Conservation (phyloP, 1,140 invertebrate species). For the Orchesella cincta region DNA sequence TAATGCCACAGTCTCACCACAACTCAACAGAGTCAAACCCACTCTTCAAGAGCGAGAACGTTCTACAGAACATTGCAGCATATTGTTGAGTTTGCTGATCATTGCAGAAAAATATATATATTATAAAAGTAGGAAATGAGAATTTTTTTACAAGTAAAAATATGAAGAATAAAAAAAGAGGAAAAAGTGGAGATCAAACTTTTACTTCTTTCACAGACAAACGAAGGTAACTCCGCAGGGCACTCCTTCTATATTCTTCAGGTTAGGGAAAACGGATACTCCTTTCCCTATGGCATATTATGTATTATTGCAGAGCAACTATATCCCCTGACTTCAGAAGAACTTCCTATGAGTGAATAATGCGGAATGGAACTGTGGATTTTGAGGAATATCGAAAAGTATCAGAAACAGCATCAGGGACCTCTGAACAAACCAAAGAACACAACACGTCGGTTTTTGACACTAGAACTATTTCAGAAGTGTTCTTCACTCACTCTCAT, state of each 20-base stretch:
- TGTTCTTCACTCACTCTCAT: constrained; percentile 3
- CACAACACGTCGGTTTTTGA: constrained; percentile 21
- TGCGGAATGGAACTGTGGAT: not conserved
- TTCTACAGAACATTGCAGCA: no score
- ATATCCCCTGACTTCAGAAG: constrained; percentile 4
- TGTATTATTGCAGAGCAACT: not conserved
- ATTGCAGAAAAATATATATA: constrained; percentile 24
- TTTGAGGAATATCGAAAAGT: not conserved
- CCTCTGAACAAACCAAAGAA: constrained; percentile 19
- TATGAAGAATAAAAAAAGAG: not conserved
- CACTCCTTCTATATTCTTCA: constrained; percentile 18
- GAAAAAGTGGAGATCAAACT: constrained; percentile 20
- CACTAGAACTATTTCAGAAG: constrained; percentile 13
- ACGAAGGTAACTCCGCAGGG: constrained; percentile 26
- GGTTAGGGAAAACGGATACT: constrained; percentile 22
- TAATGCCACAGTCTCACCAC: no score
- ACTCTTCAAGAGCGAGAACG: no score
- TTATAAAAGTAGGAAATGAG: constrained; percentile 15
- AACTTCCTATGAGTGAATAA: not conserved
- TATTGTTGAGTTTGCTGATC: constrained; percentile 16
- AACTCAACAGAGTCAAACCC: no score
- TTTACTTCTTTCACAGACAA: constrained; percentile 20
- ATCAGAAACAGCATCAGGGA: constrained; percentile 7
- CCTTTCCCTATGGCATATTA: no score
- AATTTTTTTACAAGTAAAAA: constrained; percentile 18